phyloP scores from a whole-genome alignment of 2,888 invertebrate genomes.

The Ennomos fuscantarius region DNA sequence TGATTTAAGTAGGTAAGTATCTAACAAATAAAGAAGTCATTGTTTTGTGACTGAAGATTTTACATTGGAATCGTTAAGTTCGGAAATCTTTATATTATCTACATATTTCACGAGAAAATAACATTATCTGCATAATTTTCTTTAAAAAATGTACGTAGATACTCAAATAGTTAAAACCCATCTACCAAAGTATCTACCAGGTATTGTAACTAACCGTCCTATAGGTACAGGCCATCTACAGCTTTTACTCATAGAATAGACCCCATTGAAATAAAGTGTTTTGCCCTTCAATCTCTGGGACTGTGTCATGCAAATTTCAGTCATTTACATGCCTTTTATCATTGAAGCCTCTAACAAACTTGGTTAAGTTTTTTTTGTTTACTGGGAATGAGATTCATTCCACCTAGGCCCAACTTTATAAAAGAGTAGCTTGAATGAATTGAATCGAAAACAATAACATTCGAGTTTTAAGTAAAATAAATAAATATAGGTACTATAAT shows the following conservation, averaged over 20 bases:
- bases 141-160: conserved; percentile 18
- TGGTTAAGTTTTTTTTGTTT: conserved; percentile 36
- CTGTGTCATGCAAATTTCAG: conserved; percentile 69
- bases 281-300: conserved; percentile 36
- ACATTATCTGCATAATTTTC: conserved; percentile 21
- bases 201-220: too few species aligned
- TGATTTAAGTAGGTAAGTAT: conserved; percentile 1
- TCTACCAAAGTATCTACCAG: background rate
- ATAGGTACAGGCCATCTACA: background rate
- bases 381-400: conserved; percentile 24
- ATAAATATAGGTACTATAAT: too few species aligned
- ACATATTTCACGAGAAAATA: conserved; percentile 16
- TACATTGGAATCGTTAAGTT: conserved; percentile 11
- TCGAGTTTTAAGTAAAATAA: too few species aligned
- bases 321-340: conserved; percentile 70
- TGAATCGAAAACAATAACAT: background rate
- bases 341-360: conserved; percentile 47
- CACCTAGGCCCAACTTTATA: conserved; percentile 21
- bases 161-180: conserved; percentile 1
- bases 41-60: conserved; percentile 7
- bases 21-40: conserved; percentile 1
- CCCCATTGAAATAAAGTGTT: conserved; percentile 26
- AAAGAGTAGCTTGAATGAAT: conserved; percentile 6
- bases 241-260: conserved; percentile 10
- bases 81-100: background rate